These are phyloP conservation scores for Zapornia atra DNA, from an alignment of 2,113 vertebrate genomes.

Conservation along the genomic window DNA sequence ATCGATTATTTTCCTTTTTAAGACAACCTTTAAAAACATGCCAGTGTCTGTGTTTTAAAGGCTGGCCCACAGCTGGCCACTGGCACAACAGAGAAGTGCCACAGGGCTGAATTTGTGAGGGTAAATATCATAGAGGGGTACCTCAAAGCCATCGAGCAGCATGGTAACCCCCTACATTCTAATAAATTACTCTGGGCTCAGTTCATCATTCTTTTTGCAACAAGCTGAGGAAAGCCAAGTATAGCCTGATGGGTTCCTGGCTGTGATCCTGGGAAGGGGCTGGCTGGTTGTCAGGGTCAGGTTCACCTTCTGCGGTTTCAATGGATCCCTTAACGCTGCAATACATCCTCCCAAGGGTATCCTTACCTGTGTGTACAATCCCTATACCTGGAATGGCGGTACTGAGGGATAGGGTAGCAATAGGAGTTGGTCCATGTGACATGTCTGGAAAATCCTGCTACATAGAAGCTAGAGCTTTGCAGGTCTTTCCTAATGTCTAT, in stretches of 20 bases:
- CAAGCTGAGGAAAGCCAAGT: background rate
- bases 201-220: background rate
- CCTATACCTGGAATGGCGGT: accelerated
- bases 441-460: background rate
- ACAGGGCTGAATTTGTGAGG: background rate
- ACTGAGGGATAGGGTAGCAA: background rate
- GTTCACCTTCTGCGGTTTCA: background rate
- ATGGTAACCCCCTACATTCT: background rate
- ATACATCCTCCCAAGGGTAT: background rate
- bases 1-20: background rate
- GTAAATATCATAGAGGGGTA: background rate
- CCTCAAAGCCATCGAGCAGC: background rate
- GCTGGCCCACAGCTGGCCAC: background rate
- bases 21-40: background rate
- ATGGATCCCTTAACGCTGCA: background rate
- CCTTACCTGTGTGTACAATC: background rate
- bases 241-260: background rate
- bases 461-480: background rate
- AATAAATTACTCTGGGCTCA: background rate
- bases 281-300: background rate
- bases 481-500: background rate
- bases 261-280: accelerated
- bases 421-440: background rate
- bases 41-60: background rate
- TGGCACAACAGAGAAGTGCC: background rate